Evolutionary conservation across 1,140 invertebrate species (phyloP), one percentile per base, ranked within the genome.

Genomic region (Aphelinus atriplicis): DNA sequence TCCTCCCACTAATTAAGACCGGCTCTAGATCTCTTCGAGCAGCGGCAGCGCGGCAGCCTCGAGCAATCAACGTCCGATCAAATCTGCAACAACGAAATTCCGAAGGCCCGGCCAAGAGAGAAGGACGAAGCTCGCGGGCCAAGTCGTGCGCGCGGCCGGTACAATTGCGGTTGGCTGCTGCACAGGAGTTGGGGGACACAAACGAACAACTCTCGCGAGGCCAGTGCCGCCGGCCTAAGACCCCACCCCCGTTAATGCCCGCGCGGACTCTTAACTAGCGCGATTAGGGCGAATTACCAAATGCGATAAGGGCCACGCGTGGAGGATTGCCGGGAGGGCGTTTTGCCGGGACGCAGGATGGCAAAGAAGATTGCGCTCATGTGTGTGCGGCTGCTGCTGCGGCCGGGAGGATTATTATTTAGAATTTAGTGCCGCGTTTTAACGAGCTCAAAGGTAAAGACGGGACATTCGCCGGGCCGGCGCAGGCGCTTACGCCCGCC

Each of bases 1-100:
- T 74, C 72, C 65, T 53, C 43, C 2, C 50, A 46, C 72, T 74
- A 74, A 74, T 74, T 74, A 74, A 74, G 72, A 74, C 63, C 65
- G 58, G 48, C 42, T 9, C 48, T 9, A 4, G 26, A 26, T 26
- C 26, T 26, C 26, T 26, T 0, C 26, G 26, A 26, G 3, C 45
- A 7, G n/a, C 9, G 10, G 42, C 1, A 43, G 7, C 45, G 9
- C 58, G 5, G 9, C 58, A 60, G 58, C 58, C 1, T 1, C 9
- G 55, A 53, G 56, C 45, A 67, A 50, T 67, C 63, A 57, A 42
- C 65, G 72, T 53, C 65, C 65, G 65, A 62, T 63, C 65, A 63
- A 67, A 61, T 73, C 64, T 67, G 55, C 3, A 50, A 6, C 51
- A 4, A 5, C 46, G 57, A 7, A 26, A 61, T 61, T 61, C 42